Evolutionary conservation across 2,888 invertebrate genomes (phyloP).

Genomic region (Eupithecia subumbrata): DNA sequence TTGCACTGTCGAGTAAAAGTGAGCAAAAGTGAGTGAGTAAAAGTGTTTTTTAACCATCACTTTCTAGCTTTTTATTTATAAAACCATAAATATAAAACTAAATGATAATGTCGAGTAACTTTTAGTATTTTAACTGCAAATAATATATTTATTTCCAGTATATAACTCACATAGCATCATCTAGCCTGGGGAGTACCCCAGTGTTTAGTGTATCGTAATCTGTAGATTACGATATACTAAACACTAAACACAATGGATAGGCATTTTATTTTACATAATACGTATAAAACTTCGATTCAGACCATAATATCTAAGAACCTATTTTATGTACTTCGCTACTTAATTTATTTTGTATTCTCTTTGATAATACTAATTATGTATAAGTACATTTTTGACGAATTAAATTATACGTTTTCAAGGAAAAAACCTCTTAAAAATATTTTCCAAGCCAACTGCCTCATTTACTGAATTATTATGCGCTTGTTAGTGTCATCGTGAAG

Average conservation of each 20-base stretch:
- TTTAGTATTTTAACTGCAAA: background rate
- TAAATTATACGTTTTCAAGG: background rate
- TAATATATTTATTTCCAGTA: too few relatives aligned
- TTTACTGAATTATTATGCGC: conserved; percentile 39
- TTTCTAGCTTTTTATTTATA: background rate
- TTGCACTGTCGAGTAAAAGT: background rate
- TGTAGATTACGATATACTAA: too few relatives aligned
- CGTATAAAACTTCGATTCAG: too few relatives aligned
- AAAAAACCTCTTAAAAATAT: conserved; percentile 15
- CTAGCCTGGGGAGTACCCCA: too few relatives aligned
- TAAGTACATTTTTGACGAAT: background rate
- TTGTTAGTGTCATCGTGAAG: conserved; percentile 36
- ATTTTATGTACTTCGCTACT: too few relatives aligned
- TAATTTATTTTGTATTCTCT: background rate
- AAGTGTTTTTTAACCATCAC: background rate
- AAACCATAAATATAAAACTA: background rate
- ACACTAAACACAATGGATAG: too few relatives aligned
- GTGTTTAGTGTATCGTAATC: too few relatives aligned
- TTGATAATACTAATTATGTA: background rate
- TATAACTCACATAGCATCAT: too few relatives aligned
- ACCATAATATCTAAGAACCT: too few relatives aligned
- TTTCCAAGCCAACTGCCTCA: conserved; percentile 27
- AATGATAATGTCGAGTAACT: background rate
- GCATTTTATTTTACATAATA: too few relatives aligned
- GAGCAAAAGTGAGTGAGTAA: too few relatives aligned